Evolutionary conservation across 2,797 vertebrate genomes (phyloP).

Genomic region (Semotilus atromaculatus): DNA sequence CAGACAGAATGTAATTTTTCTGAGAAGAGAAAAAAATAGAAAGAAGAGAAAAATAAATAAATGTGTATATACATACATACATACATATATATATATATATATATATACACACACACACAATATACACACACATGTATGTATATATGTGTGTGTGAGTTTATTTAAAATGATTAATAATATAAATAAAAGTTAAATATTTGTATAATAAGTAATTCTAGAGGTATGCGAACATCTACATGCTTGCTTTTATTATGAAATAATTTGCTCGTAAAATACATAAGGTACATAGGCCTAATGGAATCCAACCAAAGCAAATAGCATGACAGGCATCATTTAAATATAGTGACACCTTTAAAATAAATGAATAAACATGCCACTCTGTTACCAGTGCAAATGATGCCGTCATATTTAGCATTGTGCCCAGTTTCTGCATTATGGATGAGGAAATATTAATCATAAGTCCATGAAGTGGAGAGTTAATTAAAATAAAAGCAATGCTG

Average conservation of each 20-base stretch:
- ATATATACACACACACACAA: too few relatives aligned
- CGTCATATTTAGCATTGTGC: slow-evolving; percentile 19
- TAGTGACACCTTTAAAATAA: slow-evolving; percentile 26
- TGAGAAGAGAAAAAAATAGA: too few relatives aligned
- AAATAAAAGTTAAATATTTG: too few relatives aligned
- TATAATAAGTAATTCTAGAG: too few relatives aligned
- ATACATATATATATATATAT: too few relatives aligned
- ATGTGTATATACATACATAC: too few relatives aligned
- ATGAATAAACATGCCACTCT: not conserved
- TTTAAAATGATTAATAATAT: too few relatives aligned
- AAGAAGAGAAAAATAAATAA: too few relatives aligned
- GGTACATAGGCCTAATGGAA: not conserved
- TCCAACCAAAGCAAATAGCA: not conserved
- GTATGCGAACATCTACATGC: not conserved
- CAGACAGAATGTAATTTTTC: too few relatives aligned
- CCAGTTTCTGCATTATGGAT: slow-evolving; percentile 47
- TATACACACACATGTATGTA: too few relatives aligned
- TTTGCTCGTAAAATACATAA: not conserved
- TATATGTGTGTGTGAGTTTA: too few relatives aligned
- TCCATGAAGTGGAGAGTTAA: slow-evolving; percentile 56
- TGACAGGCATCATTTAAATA: not conserved
- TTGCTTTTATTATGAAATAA: not conserved
- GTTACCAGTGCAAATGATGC: slow-evolving; percentile 7
- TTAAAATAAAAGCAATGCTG: slow-evolving; percentile 55
- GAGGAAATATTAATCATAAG: slow-evolving; percentile 52